Conservation (phyloP, 2,797 vertebrate species). For the Vultur gryphus region DNA sequence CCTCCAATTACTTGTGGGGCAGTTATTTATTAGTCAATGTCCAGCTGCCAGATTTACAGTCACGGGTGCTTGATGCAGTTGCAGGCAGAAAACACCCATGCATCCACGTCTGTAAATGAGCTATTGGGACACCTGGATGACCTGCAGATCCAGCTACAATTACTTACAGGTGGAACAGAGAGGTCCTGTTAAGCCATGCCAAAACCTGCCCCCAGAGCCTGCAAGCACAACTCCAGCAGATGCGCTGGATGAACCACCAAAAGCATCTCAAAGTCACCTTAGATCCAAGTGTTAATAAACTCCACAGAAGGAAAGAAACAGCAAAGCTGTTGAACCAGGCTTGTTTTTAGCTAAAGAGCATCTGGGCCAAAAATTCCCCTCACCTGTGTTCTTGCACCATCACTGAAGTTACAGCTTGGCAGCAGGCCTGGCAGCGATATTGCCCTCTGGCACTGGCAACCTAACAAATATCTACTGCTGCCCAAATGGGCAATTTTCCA, state of each 20-base stretch:
- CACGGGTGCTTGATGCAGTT: neutral
- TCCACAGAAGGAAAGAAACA: neutral
- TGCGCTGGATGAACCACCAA: neutral
- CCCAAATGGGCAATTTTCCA: neutral
- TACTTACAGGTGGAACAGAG: neutral
- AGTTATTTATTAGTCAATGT: neutral
- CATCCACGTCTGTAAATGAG: neutral
- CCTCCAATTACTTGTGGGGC: neutral
- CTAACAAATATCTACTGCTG: neutral
- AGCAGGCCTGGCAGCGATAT: neutral
- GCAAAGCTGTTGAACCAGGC: neutral
- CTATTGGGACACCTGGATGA: neutral
- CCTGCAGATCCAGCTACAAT: neutral
- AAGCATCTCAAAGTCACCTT: neutral
- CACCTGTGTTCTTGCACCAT: neutral
- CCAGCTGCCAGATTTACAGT: slow-evolving; percentile 38
- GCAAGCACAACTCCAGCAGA: neutral
- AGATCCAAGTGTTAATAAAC: neutral
- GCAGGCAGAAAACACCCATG: neutral
- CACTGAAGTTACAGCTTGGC: neutral
- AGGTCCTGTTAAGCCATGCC: neutral
- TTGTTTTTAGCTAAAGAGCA: neutral
- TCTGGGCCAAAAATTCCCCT: neutral
- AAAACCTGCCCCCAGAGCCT: neutral
- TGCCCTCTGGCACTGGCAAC: neutral